phyloP scores from a whole-genome alignment of 2,113 vertebrate species.

The Galeopterus variegatus region DNA sequence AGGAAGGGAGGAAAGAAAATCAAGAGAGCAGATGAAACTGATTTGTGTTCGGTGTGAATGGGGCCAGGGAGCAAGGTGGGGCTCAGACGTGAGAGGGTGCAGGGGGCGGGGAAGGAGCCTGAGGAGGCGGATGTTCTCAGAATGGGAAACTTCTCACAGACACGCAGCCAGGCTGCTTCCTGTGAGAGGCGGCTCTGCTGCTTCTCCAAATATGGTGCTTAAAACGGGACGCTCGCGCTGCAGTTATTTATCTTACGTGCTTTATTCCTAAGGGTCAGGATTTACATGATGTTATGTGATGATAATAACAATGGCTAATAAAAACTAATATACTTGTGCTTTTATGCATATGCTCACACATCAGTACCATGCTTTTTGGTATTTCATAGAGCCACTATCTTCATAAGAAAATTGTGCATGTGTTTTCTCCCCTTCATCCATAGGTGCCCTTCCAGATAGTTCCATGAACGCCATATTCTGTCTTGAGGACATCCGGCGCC shows the following conservation, averaged over 20 bases:
- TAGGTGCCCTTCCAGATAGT: background rate
- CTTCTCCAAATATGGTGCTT: constrained; percentile 64
- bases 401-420: background rate
- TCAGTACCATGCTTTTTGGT: background rate
- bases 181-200: constrained; percentile 73
- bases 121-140: constrained; percentile 69
- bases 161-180: constrained; percentile 62
- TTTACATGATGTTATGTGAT: background rate
- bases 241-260: background rate
- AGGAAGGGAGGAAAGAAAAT: constrained; percentile 83
- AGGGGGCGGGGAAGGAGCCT: constrained; percentile 60
- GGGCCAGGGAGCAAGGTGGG: constrained; percentile 61
- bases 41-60: constrained; percentile 89
- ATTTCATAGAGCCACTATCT: background rate
- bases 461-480: background rate
- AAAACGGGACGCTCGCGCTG: background rate
- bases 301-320: background rate
- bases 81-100: background rate
- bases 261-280: background rate
- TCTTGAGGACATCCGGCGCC: background rate
- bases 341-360: background rate
- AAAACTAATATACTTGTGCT: background rate
- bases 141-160: constrained; percentile 25
- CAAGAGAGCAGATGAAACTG: constrained; percentile 90
- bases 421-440: background rate